Evolutionary conservation across 64 coral and sea anemone species (phyloP), one percentile per base, ranked within the genome.

Genomic region (Acropora yongei): DNA sequence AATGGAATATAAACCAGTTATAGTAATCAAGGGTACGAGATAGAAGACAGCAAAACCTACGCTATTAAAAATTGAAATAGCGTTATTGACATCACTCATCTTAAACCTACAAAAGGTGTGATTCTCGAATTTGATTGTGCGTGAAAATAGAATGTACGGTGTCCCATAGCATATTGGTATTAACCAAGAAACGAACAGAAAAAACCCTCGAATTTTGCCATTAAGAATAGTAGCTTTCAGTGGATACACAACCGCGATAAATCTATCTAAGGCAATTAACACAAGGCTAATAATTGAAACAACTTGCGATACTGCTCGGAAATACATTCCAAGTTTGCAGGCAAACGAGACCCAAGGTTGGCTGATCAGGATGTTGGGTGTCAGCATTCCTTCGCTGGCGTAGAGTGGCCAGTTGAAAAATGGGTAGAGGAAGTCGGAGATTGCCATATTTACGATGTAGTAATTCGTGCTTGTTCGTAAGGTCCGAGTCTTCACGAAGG

Each of bases 381-480:
- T 46, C 74, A 76, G 13, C 74, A 76, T 76, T 46, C 74, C 74
- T 44, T 76, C 74, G 46, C 41, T 76, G 7, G 43, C 74, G 41
- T 76, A 76, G 6, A 76, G 44, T 44, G 74, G 74, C 74, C 74
- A 76, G 46, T 13, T 76, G 11, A 76, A 76, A 11, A 76, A 45
- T 3, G 43, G 41, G 3, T 2, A 41, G 42, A 76, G 74, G 8
- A 76, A 10, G 41, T 76, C 74, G 9, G 74, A 76, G 5, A 46
- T 41, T 14, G 74, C 74, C 74, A 76, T 76, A 13, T 76, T 76
- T 9, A 76, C 74, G 74, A 76, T 76, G 74, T 76, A 76, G 13
- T 76, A 76, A 43, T 76, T 76, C 10, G 74, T 76, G 74, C 74
- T 76, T 45, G 43, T 76, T 41, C 74, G 74, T 41, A 76, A 76